Conservation (phyloP, 1,140 invertebrate species). For the Mya arenaria region DNA sequence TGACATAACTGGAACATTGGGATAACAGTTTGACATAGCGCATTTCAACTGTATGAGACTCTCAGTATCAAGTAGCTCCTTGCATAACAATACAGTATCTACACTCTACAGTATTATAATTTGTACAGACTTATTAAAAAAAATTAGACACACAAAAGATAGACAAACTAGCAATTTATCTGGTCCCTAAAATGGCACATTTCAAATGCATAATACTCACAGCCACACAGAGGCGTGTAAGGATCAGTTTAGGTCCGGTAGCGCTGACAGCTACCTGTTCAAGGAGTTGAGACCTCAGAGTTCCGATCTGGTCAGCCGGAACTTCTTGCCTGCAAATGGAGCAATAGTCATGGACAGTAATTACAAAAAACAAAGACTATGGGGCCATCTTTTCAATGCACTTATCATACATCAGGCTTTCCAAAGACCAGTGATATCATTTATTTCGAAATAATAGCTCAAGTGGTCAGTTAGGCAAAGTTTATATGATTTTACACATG, state of each 20-base stretch:
- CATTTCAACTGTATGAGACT: too few relatives aligned
- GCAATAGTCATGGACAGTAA: not conserved
- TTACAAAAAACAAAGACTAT: too few relatives aligned
- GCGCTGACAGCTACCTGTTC: constrained; percentile 88
- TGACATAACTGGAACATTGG: too few relatives aligned
- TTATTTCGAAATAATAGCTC: too few relatives aligned
- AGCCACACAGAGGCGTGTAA: constrained; percentile 92
- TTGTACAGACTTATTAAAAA: not conserved
- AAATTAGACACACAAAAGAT: not conserved
- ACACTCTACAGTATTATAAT: not conserved
- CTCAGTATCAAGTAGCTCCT: too few relatives aligned
- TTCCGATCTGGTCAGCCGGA: constrained; percentile 88
- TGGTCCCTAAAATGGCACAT: not conserved
- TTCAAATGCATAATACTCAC: constrained; percentile 84
- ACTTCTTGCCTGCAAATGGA: constrained; percentile 85
- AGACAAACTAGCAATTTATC: not conserved
- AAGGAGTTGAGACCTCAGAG: constrained; percentile 88
- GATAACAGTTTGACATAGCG: too few relatives aligned
- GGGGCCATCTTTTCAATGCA: too few relatives aligned
- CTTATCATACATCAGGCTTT: too few relatives aligned
- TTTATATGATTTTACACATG: too few relatives aligned
- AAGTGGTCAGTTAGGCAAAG: too few relatives aligned
- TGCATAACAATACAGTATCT: not conserved
- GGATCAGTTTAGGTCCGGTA: constrained; percentile 90
- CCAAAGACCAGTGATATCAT: too few relatives aligned